Evolutionary conservation across 2,113 vertebrate genomes (phyloP), one percentile per base, ranked within the genome.

Genomic region (Holacanthus passer): DNA sequence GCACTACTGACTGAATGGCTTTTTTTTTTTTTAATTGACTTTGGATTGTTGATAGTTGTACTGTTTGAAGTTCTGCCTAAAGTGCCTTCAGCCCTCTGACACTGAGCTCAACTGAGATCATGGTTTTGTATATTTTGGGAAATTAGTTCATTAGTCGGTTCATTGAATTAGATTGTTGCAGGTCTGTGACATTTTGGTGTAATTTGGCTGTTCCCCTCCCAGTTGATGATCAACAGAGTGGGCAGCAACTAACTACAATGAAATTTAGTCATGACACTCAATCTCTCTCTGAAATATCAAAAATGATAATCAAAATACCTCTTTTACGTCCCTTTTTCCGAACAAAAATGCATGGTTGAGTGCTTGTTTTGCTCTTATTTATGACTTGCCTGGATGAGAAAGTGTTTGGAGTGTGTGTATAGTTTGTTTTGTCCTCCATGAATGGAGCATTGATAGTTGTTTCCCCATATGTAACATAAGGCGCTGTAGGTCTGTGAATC

Each of bases 11-110:
- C 35, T 79, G 82, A 87, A 70, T 82, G 53, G 24, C 41, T 79
- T 88, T 84, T 79, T 77, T 89, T 29, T 79, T 87, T 84, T 75
- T 63, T 55, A 4, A 65, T 69, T 60, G 65, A 64, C 32, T 58
- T 67, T 82, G 29, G 43, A 81, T 88, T 85, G 48, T 83, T 41
- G 39, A 5, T 79, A 19, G 41, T 77, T 71, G 64, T 72, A 16
- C n/a, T 81, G 56, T 71, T 77, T 73, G 41, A 86, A 84, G 65
- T 89, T 67, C 66, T 85, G 84, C 91, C 90, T 63, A 20, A 92
- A 93, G 93, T 94, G 93, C 93, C 93, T 94, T 93, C 56, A 77
- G 43, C 53, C 62, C 47, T 77, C 35, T 63, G 16, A 81, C 79
- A 78, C 79, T 76, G 53, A 88, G 35, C 70, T 85, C 56, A 27